Evolutionary conservation across 2,113 vertebrate species (phyloP), one percentile per base, ranked within the genome.

Genomic region (Eurypyga helias): DNA sequence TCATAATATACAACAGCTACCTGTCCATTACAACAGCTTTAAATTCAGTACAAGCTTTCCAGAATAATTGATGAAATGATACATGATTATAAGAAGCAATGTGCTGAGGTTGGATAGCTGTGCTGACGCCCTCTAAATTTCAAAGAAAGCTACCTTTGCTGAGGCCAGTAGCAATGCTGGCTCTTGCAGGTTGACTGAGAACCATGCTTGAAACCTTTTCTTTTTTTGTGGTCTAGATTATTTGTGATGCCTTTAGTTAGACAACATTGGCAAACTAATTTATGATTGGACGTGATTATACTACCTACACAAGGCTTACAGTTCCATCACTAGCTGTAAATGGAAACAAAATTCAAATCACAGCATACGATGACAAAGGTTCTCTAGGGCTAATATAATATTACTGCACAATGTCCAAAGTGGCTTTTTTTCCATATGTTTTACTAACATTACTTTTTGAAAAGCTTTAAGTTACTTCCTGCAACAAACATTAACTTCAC

Each of bases 241-340:
- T 46, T 95, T 95, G 57, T 14, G 19, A 31, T 57, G 19, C 3
- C 17, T n/a, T 46, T 49, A 91, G 26, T 92, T 87, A 94, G 75
- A 52, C 78, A 83, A 96, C 96, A 20, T 77, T 95, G 83, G 34
- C 52, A 93, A 92, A 93, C 71, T 65, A 65, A 13, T 67, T 71
- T 94, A 31, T 95, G 55, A 69, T 65, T 87, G 15, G 55, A 41
- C 41, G 36, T 78, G 48, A 10, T 70, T 23, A 5, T 31, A 10
- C 20, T 36, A 6, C 17, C 24, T 76, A 58, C 14, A 23, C 7
- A 80, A 93, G 18, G 78, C 83, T 86, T 89, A 52, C n/a, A 86
- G 19, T 62, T 95, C 88, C 60, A 65, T 93, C 18, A 61, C 66
- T 83, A 62, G 21, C 66, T 17, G 10, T 87, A 66, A 80, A 76